Base-by-base conservation (phyloP, 1,140 invertebrate species). In the Hermatobates lingyangjiaoensis region DNA sequence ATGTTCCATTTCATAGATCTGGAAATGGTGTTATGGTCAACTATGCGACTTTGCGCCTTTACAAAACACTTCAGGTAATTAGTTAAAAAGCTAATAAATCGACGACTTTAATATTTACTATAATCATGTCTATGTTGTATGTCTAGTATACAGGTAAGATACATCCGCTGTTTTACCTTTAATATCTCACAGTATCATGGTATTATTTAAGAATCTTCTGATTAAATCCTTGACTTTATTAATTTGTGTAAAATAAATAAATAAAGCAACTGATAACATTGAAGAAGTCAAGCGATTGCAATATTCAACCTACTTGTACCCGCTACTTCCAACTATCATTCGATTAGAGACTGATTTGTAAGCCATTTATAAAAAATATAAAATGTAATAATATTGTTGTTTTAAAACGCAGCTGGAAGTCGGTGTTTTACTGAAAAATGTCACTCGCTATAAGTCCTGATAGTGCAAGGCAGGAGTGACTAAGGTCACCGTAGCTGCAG, bases 21-120 rank as follows among this genome's bases (percentile, higher is more conserved):
- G 68, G 57, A 2, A 51, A 46, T 25, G 47, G 55, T 7, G 52
- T 60, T 15, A 62, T 68, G 42, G 65, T 74, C 15, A 66, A 71
- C 7, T 69, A 69, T 0, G 74, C 74, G 0, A 74, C 71, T 54
- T 59, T 77, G 26, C 59, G 72, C 55, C 63, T 77, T 25, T 75
- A 68, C 54, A 71, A 71, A 52, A 55, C 74, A 15, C 67, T 71
- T 2, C 65, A 69, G 54, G 64, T 69, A 34, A 67, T 62, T n/a
- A 23, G 14, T 7, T 27, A 48, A 49, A 3, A 30, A 18, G 45
- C 20, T 12, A 12, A 10, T 3, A 3, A 20, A 4, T 18, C 3
- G 20, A 20, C 2, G 25, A 3, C 14, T 28, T 24, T 7, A 25
- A 7, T 27, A n/a, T 48, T 27, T 27, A 7, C 27, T 5, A 4